phyloP scores from a whole-genome alignment of 2,113 vertebrate genomes.

The Tragelaphus imberbis region DNA sequence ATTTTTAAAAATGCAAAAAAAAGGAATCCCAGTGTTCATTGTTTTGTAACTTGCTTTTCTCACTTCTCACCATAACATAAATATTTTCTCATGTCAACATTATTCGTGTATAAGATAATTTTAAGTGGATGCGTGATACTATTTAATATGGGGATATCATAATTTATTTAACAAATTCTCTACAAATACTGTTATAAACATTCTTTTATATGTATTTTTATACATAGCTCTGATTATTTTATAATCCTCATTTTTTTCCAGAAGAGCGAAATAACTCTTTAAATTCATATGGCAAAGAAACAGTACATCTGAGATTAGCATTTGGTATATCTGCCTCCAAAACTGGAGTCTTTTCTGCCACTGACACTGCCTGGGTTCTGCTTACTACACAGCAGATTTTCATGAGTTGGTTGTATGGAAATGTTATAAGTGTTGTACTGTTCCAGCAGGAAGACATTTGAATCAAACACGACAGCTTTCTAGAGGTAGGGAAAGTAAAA shows the following conservation, averaged over 20 bases:
- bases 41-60: not conserved
- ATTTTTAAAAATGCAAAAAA: not conserved
- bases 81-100: not conserved
- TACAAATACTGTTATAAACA: not conserved
- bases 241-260: not conserved
- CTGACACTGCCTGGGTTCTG: not conserved
- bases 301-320: not conserved
- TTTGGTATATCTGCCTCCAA: not conserved
- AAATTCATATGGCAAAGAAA: not conserved
- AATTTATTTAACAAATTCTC: not conserved
- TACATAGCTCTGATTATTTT: not conserved
- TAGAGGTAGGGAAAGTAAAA: not conserved
- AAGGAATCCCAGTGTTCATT: not conserved
- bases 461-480: not conserved
- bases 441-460: not conserved
- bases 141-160: not conserved
- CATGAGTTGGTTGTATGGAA: not conserved
- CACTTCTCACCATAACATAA: not conserved
- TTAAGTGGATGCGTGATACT: not conserved
- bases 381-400: not conserved
- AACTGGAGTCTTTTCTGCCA: not conserved
- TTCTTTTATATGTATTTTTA: not conserved
- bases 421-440: not conserved
- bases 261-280: not conserved
- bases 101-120: not conserved